These are phyloP conservation scores for Actinopyga echinites DNA, from an alignment of 53 echinoderm and acorn worm genomes.

Conservation along the genomic window DNA sequence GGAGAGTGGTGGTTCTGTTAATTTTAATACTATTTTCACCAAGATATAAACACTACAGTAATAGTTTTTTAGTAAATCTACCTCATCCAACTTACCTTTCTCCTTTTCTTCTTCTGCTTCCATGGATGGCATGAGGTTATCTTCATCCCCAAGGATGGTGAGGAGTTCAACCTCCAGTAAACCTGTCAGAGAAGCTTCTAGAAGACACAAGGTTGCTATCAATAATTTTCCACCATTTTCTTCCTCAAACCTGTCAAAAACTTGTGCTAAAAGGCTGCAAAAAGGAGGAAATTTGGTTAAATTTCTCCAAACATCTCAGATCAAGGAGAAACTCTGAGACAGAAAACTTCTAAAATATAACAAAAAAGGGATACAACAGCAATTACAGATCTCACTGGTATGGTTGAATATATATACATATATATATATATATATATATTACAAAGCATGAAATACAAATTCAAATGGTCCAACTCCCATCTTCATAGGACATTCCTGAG, in stretches of 20 bases:
- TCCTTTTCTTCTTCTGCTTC: conserved; percentile 36
- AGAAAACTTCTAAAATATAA: not conserved
- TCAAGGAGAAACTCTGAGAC: not conserved
- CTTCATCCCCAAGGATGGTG: conserved; percentile 75
- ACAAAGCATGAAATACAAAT: too few relatives aligned
- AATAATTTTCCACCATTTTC: conserved; percentile 83
- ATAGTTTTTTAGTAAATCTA: too few relatives aligned
- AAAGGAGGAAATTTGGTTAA: not conserved
- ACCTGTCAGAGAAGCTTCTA: conserved; percentile 78
- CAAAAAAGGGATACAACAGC: not conserved
- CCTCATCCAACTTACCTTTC: conserved; percentile 36
- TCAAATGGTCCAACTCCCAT: too few relatives aligned
- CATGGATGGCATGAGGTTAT: conserved; percentile 68
- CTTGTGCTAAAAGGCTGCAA: conserved; percentile 81
- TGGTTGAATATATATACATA: not conserved
- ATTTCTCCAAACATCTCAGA: not conserved
- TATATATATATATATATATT: too few relatives aligned
- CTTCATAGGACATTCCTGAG: too few relatives aligned
- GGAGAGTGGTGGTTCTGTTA: too few relatives aligned
- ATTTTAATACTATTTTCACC: too few relatives aligned
- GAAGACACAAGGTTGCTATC: conserved; percentile 80
- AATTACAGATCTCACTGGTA: not conserved
- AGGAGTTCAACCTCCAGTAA: conserved; percentile 84
- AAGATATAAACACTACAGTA: too few relatives aligned
- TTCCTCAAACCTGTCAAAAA: conserved; percentile 85